phyloP scores from a whole-genome alignment of 2,888 invertebrate genomes.

The Rhaphigaster nebulosa region DNA sequence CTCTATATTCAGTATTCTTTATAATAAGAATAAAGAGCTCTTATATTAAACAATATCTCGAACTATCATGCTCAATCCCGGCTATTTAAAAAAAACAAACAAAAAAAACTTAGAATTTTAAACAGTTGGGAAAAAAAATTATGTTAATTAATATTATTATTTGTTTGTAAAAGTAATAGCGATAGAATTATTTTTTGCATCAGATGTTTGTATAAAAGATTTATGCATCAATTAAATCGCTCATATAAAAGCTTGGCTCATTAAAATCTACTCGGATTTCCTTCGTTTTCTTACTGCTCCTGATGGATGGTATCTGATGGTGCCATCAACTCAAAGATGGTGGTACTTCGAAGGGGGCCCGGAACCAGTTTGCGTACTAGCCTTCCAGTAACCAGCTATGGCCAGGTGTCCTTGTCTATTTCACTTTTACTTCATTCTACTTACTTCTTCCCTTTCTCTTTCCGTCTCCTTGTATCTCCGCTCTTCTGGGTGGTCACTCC shows the following conservation, averaged over 20 bases:
- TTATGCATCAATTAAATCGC: background rate
- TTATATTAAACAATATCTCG: too few species aligned
- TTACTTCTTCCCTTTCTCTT: slow-evolving; percentile 48
- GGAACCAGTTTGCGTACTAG: background rate
- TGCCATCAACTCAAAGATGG: background rate
- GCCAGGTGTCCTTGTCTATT: slow-evolving; percentile 46
- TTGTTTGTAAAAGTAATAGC: too few species aligned
- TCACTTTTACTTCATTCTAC: slow-evolving; percentile 48
- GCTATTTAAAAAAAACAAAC: too few species aligned
- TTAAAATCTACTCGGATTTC: background rate
- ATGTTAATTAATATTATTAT: too few species aligned
- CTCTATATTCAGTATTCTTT: too few species aligned
- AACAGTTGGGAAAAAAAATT: too few species aligned
- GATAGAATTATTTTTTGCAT: too few species aligned
- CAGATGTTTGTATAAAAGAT: background rate
- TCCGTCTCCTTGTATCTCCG: background rate
- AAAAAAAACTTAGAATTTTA: too few species aligned
- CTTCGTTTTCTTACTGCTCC: background rate
- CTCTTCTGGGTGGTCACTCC: background rate
- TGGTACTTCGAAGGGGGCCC: background rate
- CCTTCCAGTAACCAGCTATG: slow-evolving; percentile 29
- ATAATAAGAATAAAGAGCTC: too few species aligned
- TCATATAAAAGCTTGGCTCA: background rate
- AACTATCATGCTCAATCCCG: too few species aligned
- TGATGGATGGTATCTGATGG: background rate